A percentile compares a stretch with the other conserved stretches of the same genome.
Evolutionary conservation across 2,888 invertebrate species (phyloP).

Genomic region (Hemaris fuciformis): DNA sequence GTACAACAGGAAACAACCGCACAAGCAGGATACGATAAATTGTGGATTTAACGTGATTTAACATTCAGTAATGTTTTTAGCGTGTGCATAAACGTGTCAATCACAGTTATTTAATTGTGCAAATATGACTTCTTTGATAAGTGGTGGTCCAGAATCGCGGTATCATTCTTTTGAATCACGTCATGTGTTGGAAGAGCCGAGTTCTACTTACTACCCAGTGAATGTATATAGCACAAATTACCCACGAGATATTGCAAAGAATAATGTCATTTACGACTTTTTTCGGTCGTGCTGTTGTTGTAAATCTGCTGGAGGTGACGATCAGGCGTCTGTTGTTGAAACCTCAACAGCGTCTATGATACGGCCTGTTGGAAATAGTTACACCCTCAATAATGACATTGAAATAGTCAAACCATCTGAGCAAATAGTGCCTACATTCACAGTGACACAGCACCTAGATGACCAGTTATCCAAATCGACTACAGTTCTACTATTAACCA

Average conservation of each 20-base stretch:
- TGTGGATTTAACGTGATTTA: slow-evolving; percentile 58
- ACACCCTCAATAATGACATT: slow-evolving; percentile 49
- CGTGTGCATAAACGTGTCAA: slow-evolving; percentile 47
- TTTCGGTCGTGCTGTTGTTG: slow-evolving; percentile 55
- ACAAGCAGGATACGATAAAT: slow-evolving; percentile 69
- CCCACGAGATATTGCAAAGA: slow-evolving; percentile 33
- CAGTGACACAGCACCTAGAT: slow-evolving; percentile 41
- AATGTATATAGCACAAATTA: slow-evolving; percentile 53
- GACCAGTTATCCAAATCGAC: slow-evolving; percentile 54
- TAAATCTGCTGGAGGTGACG: slow-evolving; percentile 35
- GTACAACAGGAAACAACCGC: slow-evolving; percentile 69
- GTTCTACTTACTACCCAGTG: slow-evolving; percentile 48
- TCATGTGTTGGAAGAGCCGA: slow-evolving; percentile 31
- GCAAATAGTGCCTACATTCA: slow-evolving; percentile 31
- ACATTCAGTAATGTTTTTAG: slow-evolving; percentile 46
- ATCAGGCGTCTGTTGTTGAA: slow-evolving; percentile 42
- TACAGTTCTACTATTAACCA: slow-evolving; percentile 52
- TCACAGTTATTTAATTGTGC: slow-evolving; percentile 24
- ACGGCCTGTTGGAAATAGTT: slow-evolving; percentile 55
- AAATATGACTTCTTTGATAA: slow-evolving; percentile 9
- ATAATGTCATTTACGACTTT: slow-evolving; percentile 41
- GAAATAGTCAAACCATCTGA: slow-evolving; percentile 27
- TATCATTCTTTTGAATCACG: slow-evolving; percentile 48
- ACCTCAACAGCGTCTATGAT: slow-evolving; percentile 56
- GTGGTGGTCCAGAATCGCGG: slow-evolving; percentile 2